These are phyloP conservation scores for Menidia beryllina DNA, from an alignment of 2,113 vertebrate species.

Conservation along the genomic window DNA sequence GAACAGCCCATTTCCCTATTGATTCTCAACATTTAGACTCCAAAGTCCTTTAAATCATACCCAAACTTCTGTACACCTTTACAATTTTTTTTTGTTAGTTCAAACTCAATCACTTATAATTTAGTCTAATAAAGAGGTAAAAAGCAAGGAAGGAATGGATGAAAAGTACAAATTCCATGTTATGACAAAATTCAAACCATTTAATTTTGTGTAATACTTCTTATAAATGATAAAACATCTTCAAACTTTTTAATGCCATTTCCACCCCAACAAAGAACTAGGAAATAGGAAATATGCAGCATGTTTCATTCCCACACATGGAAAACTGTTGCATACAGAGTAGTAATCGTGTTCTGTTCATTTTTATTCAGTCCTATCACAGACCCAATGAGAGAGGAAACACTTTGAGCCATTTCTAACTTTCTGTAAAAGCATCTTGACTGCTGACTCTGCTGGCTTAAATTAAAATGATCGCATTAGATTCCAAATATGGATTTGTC, in stretches of 20 bases:
- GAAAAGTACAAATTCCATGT: not conserved
- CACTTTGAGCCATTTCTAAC: constrained; percentile 13
- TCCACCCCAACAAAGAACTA: no score
- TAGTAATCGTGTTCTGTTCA: not conserved
- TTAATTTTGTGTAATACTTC: not conserved
- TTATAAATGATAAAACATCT: not conserved
- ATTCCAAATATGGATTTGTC: constrained; percentile 26
- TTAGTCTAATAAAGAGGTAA: not conserved
- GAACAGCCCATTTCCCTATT: not conserved
- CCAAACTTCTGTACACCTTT: not conserved
- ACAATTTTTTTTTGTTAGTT: not conserved
- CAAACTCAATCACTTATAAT: not conserved
- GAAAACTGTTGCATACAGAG: not conserved
- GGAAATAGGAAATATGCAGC: no score
- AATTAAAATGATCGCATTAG: constrained; percentile 12
- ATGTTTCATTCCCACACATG: no score
- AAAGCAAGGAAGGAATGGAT: not conserved
- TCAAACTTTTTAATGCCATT: not conserved
- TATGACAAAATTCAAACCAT: not conserved
- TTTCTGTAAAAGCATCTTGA: not conserved
- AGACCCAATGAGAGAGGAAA: constrained; percentile 1
- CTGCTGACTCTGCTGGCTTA: constrained; percentile 1
- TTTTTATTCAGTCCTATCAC: not conserved
- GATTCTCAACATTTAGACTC: no score
- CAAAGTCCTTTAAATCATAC: no score